Percentiles rank a stretch among this genome's conserved stretches.
Conservation (phyloP, 2,113 vertebrate species). For the Picathartes gymnocephalus region DNA sequence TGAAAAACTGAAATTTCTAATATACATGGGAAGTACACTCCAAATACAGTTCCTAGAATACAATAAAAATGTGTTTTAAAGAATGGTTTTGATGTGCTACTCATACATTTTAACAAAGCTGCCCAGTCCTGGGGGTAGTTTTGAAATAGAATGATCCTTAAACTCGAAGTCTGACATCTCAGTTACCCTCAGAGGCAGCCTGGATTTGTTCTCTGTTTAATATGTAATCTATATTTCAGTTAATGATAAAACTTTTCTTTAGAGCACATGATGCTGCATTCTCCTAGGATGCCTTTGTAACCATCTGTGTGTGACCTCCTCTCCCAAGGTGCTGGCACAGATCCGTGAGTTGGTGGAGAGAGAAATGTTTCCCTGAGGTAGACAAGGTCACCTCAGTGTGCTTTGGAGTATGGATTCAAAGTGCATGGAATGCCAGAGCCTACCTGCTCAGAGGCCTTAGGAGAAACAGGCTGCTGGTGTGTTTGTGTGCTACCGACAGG, state of each 20-base stretch:
- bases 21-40: neutral
- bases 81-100: neutral
- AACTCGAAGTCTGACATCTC: neutral
- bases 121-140: neutral
- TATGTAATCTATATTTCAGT: neutral
- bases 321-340: neutral
- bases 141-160: neutral
- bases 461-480: neutral
- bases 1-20: neutral
- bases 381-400: neutral
- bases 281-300: neutral
- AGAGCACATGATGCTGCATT: neutral
- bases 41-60: neutral
- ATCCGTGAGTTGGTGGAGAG: neutral
- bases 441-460: neutral
- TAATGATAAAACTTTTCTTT: neutral
- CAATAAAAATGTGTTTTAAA: neutral
- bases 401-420: accelerated
- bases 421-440: neutral
- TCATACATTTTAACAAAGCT: neutral
- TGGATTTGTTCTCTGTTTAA: neutral
- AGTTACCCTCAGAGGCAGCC: neutral
- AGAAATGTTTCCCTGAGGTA: neutral
- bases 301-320: neutral
- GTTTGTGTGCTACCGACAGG: neutral